Evolutionary conservation across 1,140 invertebrate genomes (phyloP).

Genomic region (Sweltsa coloradensis): DNA sequence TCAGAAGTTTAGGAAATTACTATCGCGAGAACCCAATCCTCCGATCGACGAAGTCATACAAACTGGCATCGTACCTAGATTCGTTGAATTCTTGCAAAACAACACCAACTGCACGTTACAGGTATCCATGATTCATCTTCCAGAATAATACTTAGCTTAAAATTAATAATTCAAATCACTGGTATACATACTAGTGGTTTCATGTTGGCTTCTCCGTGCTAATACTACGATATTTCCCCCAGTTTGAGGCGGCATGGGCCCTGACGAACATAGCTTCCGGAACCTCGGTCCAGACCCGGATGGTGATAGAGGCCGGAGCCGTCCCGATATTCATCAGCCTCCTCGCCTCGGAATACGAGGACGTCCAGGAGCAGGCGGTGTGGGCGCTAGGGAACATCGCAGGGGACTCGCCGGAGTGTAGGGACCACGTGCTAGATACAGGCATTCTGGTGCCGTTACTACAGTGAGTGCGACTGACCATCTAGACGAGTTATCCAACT

Average conservation of each 20-base stretch:
- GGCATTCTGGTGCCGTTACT: slow-evolving; percentile 81
- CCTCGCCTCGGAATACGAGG: slow-evolving; percentile 67
- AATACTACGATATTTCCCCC: no score
- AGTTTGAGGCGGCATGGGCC: slow-evolving; percentile 98
- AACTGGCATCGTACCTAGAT: slow-evolving; percentile 89
- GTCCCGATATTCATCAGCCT: slow-evolving; percentile 85
- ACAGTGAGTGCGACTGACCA: slow-evolving; percentile 50
- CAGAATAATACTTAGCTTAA: slow-evolving; percentile 6
- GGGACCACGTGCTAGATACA: slow-evolving; percentile 79
- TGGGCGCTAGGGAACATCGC: slow-evolving; percentile 97
- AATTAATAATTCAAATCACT: neutral
- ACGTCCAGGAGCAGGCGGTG: slow-evolving; percentile 92
- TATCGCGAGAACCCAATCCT: slow-evolving; percentile 93
- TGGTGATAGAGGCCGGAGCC: slow-evolving; percentile 88
- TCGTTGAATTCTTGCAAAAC: slow-evolving; percentile 87
- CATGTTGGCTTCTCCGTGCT: no score
- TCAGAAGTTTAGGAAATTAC: slow-evolving; percentile 87
- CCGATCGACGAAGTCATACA: slow-evolving; percentile 98
- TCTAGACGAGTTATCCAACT: neutral
- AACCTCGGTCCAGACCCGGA: slow-evolving; percentile 84
- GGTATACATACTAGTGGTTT: neutral
- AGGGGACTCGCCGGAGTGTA: slow-evolving; percentile 84
- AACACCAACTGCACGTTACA: slow-evolving; percentile 73
- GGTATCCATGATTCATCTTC: slow-evolving; percentile 34
- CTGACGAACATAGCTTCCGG: slow-evolving; percentile 96